Percentiles rank a stretch among this genome's conserved stretches.
These are phyloP conservation scores for Myopa tessellatipennis DNA, from an alignment of 2,888 invertebrate species.

Conservation along the genomic window DNA sequence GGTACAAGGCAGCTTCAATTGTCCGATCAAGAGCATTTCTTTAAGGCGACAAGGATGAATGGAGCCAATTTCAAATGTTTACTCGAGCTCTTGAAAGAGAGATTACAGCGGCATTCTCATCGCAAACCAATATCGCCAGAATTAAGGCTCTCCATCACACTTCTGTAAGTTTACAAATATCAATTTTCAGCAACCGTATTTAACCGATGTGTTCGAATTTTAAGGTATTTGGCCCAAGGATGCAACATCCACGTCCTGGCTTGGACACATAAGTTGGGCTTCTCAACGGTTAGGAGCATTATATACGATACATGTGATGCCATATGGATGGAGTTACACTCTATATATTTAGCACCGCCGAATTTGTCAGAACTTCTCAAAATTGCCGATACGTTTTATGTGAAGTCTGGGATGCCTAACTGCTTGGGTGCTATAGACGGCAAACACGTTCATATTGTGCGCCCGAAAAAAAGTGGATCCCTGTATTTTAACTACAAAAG, in stretches of 20 bases:
- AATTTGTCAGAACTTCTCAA: not conserved
- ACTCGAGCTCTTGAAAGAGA: not conserved
- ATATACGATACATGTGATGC: constrained; percentile 10
- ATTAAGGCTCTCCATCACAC: not conserved
- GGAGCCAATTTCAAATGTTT: not conserved
- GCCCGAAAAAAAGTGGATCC: not conserved
- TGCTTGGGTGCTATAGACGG: constrained; percentile 18
- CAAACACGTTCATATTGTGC: constrained; percentile 10
- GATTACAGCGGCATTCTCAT: not conserved
- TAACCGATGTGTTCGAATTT: not conserved
- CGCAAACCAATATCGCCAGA: constrained; percentile 20
- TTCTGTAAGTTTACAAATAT: constrained; percentile 10
- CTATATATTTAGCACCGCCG: constrained; percentile 12
- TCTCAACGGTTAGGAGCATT: constrained; percentile 6
- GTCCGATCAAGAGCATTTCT: no score
- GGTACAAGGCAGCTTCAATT: no score
- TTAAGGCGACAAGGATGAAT: not conserved
- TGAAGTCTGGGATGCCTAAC: constrained; percentile 4
- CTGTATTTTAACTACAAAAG: constrained; percentile 4
- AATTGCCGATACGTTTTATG: not conserved
- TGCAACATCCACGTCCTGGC: constrained; percentile 3
- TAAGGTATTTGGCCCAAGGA: constrained; percentile 10
- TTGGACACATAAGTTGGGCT: constrained; percentile 12
- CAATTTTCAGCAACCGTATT: not conserved
- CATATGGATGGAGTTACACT: constrained; percentile 12